Base-by-base conservation (phyloP, 2,797 vertebrate genomes). In the Pantherophis alleghaniensis region DNA sequence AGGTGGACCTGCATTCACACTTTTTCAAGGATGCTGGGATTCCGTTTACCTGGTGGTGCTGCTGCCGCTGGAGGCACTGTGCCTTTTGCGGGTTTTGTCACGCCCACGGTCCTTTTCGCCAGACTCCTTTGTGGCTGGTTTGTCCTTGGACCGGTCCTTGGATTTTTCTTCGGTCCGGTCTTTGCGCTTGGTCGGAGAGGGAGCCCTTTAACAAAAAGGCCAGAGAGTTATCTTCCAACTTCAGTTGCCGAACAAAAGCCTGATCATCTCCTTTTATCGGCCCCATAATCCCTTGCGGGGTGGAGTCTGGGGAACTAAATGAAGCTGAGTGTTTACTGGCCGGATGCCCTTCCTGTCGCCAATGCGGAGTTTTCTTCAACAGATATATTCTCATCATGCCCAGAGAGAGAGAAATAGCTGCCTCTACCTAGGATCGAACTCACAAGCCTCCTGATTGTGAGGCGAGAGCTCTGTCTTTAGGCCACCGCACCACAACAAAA, bases 121-220 rank as follows among this genome's bases (percentile, higher is more conserved):
- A 0, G 97, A 97, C 2, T 99, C 99, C 97, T 99, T 99, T n/a
- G 97, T 95, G 60, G 95, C 95, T 61, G 97, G 97, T 96, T 99
- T 99, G 88, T 99, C 99, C 97, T 99, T 99, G 32, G 97, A 98
- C 60, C 98, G 95, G 20, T 99, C 99, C 97, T 99, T 99, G 0
- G 98, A 97, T 94, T 99, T 99, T 94, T 99, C 99, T 92, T 99
- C 99, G 32, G 98, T 98, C 61, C 98, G 97, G 87, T 99, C 99
- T 95, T 99, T 99, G 91, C 99, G 98, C 94, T 99, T 99, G 88
- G 98, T 98, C 0, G 99, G 99, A 97, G 99, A 99, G 74, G 99
- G 99, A 96, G 99, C 99, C 99, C 99, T 99, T 94, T 26, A 3
- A 90, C 91, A 37, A 93, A 91, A 92, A 26, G 37, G 1, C 83